Evolutionary conservation across 2,888 invertebrate genomes (phyloP), one percentile per base, ranked within the genome.

Genomic region (Oxyscelio sp.): DNA sequence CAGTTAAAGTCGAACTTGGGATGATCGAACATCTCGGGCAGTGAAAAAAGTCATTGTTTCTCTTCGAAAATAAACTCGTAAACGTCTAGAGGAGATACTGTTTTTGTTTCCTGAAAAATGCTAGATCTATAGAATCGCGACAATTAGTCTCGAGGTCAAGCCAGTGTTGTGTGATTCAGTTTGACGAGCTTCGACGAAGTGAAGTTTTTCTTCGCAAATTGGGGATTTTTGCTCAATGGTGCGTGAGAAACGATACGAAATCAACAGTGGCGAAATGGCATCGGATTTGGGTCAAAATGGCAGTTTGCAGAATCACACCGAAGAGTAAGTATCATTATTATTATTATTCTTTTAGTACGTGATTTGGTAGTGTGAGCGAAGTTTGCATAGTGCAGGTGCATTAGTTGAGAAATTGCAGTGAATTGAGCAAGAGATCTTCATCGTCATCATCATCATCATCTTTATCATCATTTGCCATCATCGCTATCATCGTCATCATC

Each of bases 1-100:
- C 93, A 92, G 93, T 93, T 92, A 90, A 88, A 88, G 91, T 89
- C 91, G 90, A 91, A 90, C 92, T 91, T 87, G 89, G 91, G 90
- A 91, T 90, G 91, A 91, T 92, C 90, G 86, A 87, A 87, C 89
- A 89, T 87, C 87, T 87, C 85, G 73, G 24, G 54, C 71, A 31
- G 70, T 56, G 68, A 50, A 15, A 48, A 65, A 75, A 31, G 34
- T 17, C 9, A 31, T 24, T 5, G 59, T 22, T 17, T 15, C 19
- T 58, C 27, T 27, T 27, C n/a, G n/a, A n/a, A n/a, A n/a, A n/a
- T n/a, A n/a, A n/a, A n/a, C n/a, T n/a, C n/a, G n/a, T n/a, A n/a
- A n/a, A n/a, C n/a, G n/a, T n/a, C n/a, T n/a, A n/a, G n/a, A n/a
- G n/a, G n/a, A n/a, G n/a, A n/a, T n/a, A n/a, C n/a, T n/a, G n/a